Conservation (phyloP, 2,888 invertebrate genomes). For the Diarsia dahlii region DNA sequence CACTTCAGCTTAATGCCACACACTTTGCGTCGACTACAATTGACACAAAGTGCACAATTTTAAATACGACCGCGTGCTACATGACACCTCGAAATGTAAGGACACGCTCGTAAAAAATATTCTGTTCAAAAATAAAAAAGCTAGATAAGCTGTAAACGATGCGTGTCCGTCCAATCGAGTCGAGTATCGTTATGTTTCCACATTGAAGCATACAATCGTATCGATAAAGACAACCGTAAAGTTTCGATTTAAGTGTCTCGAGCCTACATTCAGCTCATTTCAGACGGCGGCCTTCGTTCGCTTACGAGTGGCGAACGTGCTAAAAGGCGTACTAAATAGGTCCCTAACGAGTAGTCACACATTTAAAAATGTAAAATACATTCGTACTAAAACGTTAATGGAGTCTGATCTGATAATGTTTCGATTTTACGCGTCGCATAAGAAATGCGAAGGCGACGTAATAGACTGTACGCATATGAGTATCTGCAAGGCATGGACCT, state of each 20-base stretch:
- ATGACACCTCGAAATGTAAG: constrained; percentile 52
- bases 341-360: constrained; percentile 67
- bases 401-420: constrained; percentile 74
- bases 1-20: constrained; percentile 41
- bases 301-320: constrained; percentile 68
- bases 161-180: constrained; percentile 73
- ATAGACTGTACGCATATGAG: constrained; percentile 59
- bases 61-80: constrained; percentile 32
- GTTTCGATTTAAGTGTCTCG: constrained; percentile 81
- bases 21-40: constrained; percentile 22
- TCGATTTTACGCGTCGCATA: constrained; percentile 71
- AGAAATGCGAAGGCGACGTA: constrained; percentile 69
- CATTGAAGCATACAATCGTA: constrained; percentile 78
- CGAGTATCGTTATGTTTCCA: constrained; percentile 75
- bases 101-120: constrained; percentile 66
- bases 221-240: constrained; percentile 85
- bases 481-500: constrained; percentile 42
- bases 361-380: constrained; percentile 78
- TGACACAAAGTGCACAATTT: constrained; percentile 38
- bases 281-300: constrained; percentile 70
- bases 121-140: constrained; percentile 72
- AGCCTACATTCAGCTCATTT: constrained; percentile 76
- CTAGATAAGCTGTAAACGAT: constrained; percentile 78
- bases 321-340: constrained; percentile 74
- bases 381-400: constrained; percentile 77